These are phyloP conservation scores for Pocillopora meandrina DNA, from an alignment of 92 coral and sea anemone genomes.

Conservation along the genomic window DNA sequence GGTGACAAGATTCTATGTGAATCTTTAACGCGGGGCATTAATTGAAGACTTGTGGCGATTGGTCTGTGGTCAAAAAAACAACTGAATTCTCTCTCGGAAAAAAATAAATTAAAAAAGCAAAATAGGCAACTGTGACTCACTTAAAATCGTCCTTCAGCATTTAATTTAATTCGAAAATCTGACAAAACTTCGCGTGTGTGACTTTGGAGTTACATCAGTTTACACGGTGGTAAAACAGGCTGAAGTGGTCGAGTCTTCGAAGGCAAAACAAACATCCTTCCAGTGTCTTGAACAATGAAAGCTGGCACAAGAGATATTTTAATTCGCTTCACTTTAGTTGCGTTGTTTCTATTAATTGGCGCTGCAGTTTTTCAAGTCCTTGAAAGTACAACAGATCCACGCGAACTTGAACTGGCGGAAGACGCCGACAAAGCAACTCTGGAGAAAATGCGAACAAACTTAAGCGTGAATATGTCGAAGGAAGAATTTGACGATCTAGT, in stretches of 20 bases:
- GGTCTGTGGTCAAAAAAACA: slow-evolving; percentile 7
- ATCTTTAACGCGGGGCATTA: background rate
- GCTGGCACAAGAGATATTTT: slow-evolving; percentile 13
- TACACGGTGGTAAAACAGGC: background rate
- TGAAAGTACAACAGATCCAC: slow-evolving; percentile 16
- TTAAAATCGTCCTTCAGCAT: background rate
- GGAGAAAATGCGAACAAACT: slow-evolving; percentile 19
- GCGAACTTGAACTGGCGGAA: background rate
- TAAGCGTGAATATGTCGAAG: slow-evolving; percentile 37
- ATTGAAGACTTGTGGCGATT: background rate
- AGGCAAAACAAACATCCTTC: background rate
- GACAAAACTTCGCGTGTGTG: background rate
- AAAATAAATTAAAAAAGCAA: background rate
- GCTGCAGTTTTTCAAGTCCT: slow-evolving; percentile 56
- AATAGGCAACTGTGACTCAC: background rate
- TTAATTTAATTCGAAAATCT: background rate
- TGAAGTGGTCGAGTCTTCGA: background rate
- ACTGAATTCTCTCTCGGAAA: background rate
- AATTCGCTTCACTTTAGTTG: slow-evolving; percentile 18
- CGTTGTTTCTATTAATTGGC: slow-evolving; percentile 27
- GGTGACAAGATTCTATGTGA: background rate
- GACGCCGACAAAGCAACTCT: slow-evolving; percentile 1
- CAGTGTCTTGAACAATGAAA: background rate
- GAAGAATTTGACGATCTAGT: slow-evolving; percentile 33
- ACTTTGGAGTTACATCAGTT: background rate